These are phyloP conservation scores for Agriopis marginaria DNA, from an alignment of 2,888 invertebrate genomes.

Conservation along the genomic window DNA sequence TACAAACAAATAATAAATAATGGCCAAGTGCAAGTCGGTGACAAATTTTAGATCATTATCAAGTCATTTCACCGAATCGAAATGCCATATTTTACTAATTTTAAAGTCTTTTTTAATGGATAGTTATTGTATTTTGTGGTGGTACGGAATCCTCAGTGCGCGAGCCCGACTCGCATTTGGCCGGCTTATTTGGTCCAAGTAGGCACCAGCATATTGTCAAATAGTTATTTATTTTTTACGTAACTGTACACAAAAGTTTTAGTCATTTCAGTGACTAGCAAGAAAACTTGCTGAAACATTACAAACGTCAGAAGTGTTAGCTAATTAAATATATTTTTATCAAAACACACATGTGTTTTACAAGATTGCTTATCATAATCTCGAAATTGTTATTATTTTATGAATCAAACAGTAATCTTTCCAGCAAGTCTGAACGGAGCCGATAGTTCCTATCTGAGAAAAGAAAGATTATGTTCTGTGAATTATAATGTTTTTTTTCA, in stretches of 20 bases:
- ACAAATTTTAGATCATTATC: no score
- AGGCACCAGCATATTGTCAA: no score
- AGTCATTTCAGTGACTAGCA: constrained; percentile 4
- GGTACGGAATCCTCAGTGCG: no score
- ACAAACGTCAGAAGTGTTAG: not conserved
- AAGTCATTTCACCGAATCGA: no score
- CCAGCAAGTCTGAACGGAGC: not conserved
- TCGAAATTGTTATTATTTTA: not conserved
- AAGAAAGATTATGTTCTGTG: constrained; percentile 1
- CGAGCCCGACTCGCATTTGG: no score
- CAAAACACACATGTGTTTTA: constrained; percentile 1
- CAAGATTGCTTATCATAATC: constrained; percentile 7
- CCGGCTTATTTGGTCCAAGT: no score
- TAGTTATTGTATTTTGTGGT: no score
- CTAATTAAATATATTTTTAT: constrained; percentile 4
- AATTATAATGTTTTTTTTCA: not conserved
- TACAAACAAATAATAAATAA: no score
- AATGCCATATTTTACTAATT: no score
- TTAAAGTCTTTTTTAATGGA: no score
- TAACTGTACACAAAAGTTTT: not conserved
- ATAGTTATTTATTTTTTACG: not conserved
- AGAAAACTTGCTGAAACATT: not conserved
- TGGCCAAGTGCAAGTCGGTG: no score
- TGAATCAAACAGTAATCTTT: constrained; percentile 1
- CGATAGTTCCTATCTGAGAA: not conserved